phyloP scores from a whole-genome alignment of 2,888 invertebrate genomes.

The Drosophila suboccidentalis region DNA sequence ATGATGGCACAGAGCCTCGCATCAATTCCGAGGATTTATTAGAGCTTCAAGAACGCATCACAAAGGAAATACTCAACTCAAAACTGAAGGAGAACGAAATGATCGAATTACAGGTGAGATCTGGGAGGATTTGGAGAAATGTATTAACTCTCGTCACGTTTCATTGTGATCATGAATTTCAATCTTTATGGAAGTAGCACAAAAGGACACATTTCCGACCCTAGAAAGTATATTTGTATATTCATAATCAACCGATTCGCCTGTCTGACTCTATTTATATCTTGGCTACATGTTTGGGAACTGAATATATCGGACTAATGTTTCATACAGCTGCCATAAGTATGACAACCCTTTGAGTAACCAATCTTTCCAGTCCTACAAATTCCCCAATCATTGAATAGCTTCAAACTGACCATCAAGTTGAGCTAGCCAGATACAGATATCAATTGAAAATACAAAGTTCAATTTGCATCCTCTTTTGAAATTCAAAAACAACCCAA shows the following conservation, averaged over 20 bases:
- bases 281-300: slow-evolving; percentile 3
- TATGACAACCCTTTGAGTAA: slow-evolving; percentile 19
- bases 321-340: slow-evolving; percentile 13
- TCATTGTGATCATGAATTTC: slow-evolving; percentile 17
- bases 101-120: slow-evolving; percentile 85
- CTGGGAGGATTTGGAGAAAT: background rate
- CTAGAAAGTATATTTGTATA: slow-evolving; percentile 6
- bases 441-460: background rate
- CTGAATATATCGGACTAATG: slow-evolving; percentile 7
- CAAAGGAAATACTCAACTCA: slow-evolving; percentile 85
- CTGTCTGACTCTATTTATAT: slow-evolving; percentile 7
- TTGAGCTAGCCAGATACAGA: slow-evolving; percentile 5
- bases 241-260: slow-evolving; percentile 13
- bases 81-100: slow-evolving; percentile 85
- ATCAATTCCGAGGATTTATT: slow-evolving; percentile 84
- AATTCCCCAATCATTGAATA: background rate
- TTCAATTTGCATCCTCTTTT: slow-evolving; percentile 6
- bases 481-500: background rate
- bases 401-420: background rate
- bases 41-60: slow-evolving; percentile 85
- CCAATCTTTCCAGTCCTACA: slow-evolving; percentile 4
- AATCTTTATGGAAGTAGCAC: slow-evolving; percentile 16
- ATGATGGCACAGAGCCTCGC: slow-evolving; percentile 50
- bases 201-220: slow-evolving; percentile 6
- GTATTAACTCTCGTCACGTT: slow-evolving; percentile 1